These are phyloP conservation scores for Schizopygopsis pylzovi DNA, from an alignment of 2,797 vertebrate genomes.

Conservation along the genomic window DNA sequence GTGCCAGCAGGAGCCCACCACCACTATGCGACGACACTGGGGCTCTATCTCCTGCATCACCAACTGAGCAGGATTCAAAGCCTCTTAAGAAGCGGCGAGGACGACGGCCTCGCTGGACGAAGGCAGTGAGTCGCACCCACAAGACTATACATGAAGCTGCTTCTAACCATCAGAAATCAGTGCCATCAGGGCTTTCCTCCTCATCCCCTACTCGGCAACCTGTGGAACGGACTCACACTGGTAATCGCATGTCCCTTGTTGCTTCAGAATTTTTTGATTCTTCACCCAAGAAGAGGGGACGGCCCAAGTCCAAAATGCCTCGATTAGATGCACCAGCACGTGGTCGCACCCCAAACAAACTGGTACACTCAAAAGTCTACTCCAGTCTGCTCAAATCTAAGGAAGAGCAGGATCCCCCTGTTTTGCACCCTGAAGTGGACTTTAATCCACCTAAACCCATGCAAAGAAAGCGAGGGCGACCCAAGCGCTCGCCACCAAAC, in stretches of 20 bases:
- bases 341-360: slow-evolving; percentile 85
- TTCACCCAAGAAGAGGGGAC: slow-evolving; percentile 85
- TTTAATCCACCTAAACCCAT: slow-evolving; percentile 89
- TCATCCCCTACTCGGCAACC: slow-evolving; percentile 75
- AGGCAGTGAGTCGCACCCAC: slow-evolving; percentile 80
- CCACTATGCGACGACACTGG: slow-evolving; percentile 76
- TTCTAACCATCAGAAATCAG: slow-evolving; percentile 71
- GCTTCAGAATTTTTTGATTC: slow-evolving; percentile 73
- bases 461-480: slow-evolving; percentile 94
- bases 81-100: slow-evolving; percentile 94
- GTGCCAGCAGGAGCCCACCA: slow-evolving; percentile 67
- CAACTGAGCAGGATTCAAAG: slow-evolving; percentile 84
- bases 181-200: slow-evolving; percentile 68
- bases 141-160: slow-evolving; percentile 67
- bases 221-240: slow-evolving; percentile 80
- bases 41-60: slow-evolving; percentile 76
- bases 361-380: slow-evolving; percentile 91
- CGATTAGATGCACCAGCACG: slow-evolving; percentile 86
- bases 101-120: slow-evolving; percentile 91
- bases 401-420: slow-evolving; percentile 93
- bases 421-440: slow-evolving; percentile 96
- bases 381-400: slow-evolving; percentile 88
- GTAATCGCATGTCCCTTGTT: slow-evolving; percentile 76
- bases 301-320: slow-evolving; percentile 95
- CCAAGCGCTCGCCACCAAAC: slow-evolving; percentile 90